phyloP scores from a whole-genome alignment of 2,888 invertebrate species.

The Cyrtodaria siliqua region DNA sequence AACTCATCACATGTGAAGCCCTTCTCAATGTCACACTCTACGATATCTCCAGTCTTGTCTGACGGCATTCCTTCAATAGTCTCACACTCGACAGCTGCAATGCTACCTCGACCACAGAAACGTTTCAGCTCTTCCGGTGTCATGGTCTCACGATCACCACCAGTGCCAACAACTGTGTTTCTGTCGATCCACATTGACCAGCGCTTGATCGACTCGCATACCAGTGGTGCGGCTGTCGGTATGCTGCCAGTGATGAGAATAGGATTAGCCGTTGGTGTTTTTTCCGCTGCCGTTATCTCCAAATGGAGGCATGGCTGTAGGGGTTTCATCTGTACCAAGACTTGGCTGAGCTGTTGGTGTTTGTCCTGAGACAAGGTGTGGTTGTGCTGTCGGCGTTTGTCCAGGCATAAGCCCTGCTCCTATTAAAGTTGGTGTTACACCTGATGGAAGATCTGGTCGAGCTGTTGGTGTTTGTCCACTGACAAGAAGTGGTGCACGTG shows the following conservation, averaged over 20 bases:
- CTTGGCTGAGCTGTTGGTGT: too few relatives aligned
- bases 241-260: background rate
- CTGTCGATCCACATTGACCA: constrained; percentile 60
- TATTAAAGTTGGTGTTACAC: too few relatives aligned
- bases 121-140: constrained; percentile 57
- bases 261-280: constrained; percentile 40
- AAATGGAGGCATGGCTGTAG: constrained; percentile 25
- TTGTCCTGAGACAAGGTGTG: too few relatives aligned
- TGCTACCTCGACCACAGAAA: constrained; percentile 72
- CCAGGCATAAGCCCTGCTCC: too few relatives aligned
- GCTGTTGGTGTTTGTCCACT: too few relatives aligned
- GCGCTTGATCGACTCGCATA: constrained; percentile 33
- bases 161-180: constrained; percentile 22
- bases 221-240: constrained; percentile 54
- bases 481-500: too few relatives aligned
- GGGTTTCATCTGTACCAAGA: constrained; percentile 13
- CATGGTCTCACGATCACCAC: constrained; percentile 65
- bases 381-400: too few relatives aligned
- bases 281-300: constrained; percentile 5
- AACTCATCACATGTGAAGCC: constrained; percentile 90
- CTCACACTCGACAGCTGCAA: constrained; percentile 77
- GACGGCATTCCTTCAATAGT: constrained; percentile 64
- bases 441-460: too few relatives aligned
- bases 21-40: constrained; percentile 87
- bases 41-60: constrained; percentile 67